phyloP scores from a whole-genome alignment of 1,140 invertebrate genomes.

The Drosophila grimshawi region DNA sequence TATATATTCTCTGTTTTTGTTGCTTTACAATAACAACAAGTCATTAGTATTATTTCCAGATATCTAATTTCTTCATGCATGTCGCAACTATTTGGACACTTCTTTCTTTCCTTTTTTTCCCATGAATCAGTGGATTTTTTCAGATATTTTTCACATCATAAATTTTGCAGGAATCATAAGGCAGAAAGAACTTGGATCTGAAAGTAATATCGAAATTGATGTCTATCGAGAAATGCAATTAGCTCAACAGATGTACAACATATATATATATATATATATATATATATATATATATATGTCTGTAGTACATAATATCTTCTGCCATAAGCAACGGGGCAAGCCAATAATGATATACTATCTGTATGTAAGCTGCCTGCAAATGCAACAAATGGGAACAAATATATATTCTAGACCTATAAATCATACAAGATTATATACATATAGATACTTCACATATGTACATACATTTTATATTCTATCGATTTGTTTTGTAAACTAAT shows the following conservation, averaged over 20 bases:
- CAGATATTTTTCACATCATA: too few species aligned
- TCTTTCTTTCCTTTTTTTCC: neutral
- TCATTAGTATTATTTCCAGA: neutral
- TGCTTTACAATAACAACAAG: slow-evolving; percentile 1
- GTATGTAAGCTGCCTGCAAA: too few species aligned
- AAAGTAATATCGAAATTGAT: neutral
- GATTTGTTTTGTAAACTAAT: too few species aligned
- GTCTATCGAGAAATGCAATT: neutral
- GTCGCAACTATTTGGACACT: neutral
- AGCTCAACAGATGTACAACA: neutral
- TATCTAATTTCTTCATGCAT: neutral
- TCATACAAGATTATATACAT: too few species aligned
- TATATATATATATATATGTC: too few species aligned
- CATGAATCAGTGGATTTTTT: neutral
- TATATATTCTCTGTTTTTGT: slow-evolving; percentile 1
- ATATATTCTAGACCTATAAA: too few species aligned
- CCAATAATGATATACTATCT: too few species aligned
- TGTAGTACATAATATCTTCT: neutral
- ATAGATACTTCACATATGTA: too few species aligned
- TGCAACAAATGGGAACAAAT: too few species aligned
- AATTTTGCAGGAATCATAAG: neutral
- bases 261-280: too few species aligned
- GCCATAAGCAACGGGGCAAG: too few species aligned
- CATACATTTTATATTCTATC: too few species aligned
- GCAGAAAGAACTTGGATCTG: neutral